Base-by-base conservation (phyloP, 1,140 invertebrate species). In the Galendromus occidentalis region DNA sequence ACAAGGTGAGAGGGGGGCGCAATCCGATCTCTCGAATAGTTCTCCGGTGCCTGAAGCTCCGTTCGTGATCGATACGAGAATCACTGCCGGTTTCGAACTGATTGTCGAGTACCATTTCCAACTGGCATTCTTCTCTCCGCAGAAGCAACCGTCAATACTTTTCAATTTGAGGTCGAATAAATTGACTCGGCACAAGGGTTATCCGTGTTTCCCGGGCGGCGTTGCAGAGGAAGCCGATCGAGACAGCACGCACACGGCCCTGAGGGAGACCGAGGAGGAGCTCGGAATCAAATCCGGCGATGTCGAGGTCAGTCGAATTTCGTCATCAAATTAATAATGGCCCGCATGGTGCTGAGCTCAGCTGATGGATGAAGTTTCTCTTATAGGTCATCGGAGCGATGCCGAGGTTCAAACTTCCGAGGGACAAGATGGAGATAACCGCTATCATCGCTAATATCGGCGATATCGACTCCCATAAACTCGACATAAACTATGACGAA, bases 211-310 rank as follows among this genome's bases (percentile, higher is more conserved):
- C 9, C 51, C 51, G 14, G 51, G 51, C 2, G 51, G 51, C 1
- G 51, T 59, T 59, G 14, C 22, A 6, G 51, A 59, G 22, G 51
- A 59, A 1, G 20, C 25, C 33, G 51, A 59, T 25, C 12, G 4
- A 25, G 51, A 59, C 22, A 17, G 17, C 1, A 25, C 33, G 2
- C 51, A 59, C 9, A 59, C 51, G 17, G 51, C 51, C 2, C 33
- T 59, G 33, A 59, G 51, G 22, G 51, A 59, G 33, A 59, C 51
- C 9, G n/a, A 59, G 14, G 51, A 59, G 22, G 51, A 59, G 22
- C 20, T 59, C 14, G 51, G 51, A 17, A 17, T 59, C 25, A 12
- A 59, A 59, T 9, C 51, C 25, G 33, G 14, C 25, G 14, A 59
- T 22, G 51, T 59, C 25, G 25, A 59, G 51, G 51, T 59, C 1